Evolutionary conservation across 2,888 invertebrate species (phyloP).

Genomic region (Odontomyia ornata): DNA sequence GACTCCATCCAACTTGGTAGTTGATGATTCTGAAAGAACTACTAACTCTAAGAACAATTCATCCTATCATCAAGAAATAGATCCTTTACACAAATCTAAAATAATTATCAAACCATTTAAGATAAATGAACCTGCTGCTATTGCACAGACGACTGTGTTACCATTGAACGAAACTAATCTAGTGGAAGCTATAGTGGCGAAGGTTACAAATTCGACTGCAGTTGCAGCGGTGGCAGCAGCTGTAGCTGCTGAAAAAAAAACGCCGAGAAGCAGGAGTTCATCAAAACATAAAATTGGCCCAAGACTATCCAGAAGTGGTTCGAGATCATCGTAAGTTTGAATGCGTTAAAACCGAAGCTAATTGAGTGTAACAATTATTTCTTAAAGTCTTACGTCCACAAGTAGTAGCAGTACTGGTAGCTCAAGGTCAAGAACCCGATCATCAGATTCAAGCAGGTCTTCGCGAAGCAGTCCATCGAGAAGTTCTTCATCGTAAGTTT

Average conservation of each 20-base stretch:
- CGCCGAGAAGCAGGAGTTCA: constrained; percentile 60
- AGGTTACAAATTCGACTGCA: constrained; percentile 57
- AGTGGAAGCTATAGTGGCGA: constrained; percentile 62
- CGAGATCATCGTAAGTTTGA: constrained; percentile 63
- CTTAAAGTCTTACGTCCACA: constrained; percentile 58
- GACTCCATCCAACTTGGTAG: constrained; percentile 52
- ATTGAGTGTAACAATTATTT: background rate
- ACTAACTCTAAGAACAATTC: constrained; percentile 27
- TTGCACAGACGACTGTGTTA: constrained; percentile 59
- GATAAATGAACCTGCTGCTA: constrained; percentile 64
- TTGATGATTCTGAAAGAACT: constrained; percentile 52
- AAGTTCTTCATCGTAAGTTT: constrained; percentile 59
- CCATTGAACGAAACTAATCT: constrained; percentile 61
- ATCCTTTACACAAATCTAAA: constrained; percentile 58
- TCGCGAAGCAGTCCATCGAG: constrained; percentile 59
- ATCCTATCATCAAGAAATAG: constrained; percentile 24
- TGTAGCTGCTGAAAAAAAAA: constrained; percentile 52
- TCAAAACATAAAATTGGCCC: constrained; percentile 51
- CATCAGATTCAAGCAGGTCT: constrained; percentile 61
- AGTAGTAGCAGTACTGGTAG: constrained; percentile 59
- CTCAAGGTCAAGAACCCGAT: constrained; percentile 60
- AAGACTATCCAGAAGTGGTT: constrained; percentile 63
- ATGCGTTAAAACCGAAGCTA: background rate
- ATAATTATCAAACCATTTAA: constrained; percentile 65
- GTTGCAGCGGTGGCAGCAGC: background rate